Percentiles rank a stretch among this genome's conserved stretches.
phyloP scores from a whole-genome alignment of 2,113 vertebrate species.

The Montifringilla adamsi region DNA sequence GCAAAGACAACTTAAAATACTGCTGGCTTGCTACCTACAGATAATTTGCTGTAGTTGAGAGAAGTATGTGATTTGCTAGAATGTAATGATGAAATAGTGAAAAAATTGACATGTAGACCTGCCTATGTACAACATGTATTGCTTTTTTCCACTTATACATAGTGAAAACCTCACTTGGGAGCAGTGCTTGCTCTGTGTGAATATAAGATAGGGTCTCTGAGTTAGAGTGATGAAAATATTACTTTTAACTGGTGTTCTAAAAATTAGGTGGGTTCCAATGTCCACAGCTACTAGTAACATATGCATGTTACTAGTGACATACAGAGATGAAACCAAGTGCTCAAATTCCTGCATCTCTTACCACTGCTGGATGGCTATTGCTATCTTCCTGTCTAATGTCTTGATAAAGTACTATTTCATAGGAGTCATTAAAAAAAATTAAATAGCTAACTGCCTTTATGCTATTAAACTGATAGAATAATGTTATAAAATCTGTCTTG shows the following conservation, averaged over 20 bases:
- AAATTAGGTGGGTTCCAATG: not conserved
- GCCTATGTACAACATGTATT: not conserved
- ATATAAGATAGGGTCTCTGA: not conserved
- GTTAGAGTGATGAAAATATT: not conserved
- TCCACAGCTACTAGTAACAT: not conserved
- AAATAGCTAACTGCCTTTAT: not conserved
- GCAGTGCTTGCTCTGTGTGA: not conserved
- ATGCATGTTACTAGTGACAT: not conserved
- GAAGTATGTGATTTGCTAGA: not conserved
- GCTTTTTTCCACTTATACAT: not conserved
- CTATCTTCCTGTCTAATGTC: not conserved
- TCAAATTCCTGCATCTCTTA: not conserved
- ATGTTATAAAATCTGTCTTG: not conserved
- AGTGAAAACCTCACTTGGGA: not conserved
- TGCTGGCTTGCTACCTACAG: not conserved
- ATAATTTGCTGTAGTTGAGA: not conserved
- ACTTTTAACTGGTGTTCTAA: fast-evolving
- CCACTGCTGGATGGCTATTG: not conserved
- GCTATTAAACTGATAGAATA: not conserved
- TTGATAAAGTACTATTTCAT: not conserved
- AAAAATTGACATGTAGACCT: not conserved
- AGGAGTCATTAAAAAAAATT: not conserved
- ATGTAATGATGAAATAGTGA: not conserved
- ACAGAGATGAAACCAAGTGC: not conserved
- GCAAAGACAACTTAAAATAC: not conserved